Evolutionary conservation across 2,888 invertebrate species (phyloP), one percentile per base, ranked within the genome.

Genomic region (Pseudeuparius sepicola): DNA sequence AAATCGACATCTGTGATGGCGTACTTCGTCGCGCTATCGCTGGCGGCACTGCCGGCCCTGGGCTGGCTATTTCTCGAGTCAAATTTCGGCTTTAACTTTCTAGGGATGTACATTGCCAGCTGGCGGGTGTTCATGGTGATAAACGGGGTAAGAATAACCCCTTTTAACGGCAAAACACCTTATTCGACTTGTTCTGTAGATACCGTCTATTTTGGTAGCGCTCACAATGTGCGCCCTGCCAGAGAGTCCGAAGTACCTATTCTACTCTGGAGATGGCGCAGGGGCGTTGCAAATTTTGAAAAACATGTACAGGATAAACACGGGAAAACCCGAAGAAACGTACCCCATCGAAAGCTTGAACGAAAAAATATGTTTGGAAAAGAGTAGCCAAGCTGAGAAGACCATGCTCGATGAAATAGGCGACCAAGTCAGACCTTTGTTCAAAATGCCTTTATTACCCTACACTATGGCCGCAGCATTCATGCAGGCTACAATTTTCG

Each of bases 1-100:
- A 50, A 57, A 4, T 51, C 56, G 2, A 61, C 62, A 17, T 61
- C 63, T 28, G 60, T 57, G 44, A 56, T 61, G 3, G 61, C 62
- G 31, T 60, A 58, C 18, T 65, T 62, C 36, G 45, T 50, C 13
- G 50, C 44, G 2, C 4, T 47, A 3, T 43, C 48, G 2, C 29
- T 50, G 3, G 40, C 39, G 2, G 14, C 16, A 6, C 20, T 49
- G 9, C 49, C 49, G 5, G 40, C 38, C 5, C 10, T 47, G 7
- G 49, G 41, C 1, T 49, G 49, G 49, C 5, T 32, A 1, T 31
- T 49, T 10, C 33, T 49, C 10, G 42, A 45, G 4, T 28, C 36
- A 13, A 34, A 44, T 5, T 30, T 47, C 14, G 25, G 40, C 24
- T 14, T 43, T 3, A 27, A 37, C 4, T 36, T 44, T 24, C 31